Percentiles rank a stretch among this genome's conserved stretches.
Conservation (phyloP, 1,140 invertebrate genomes). For the Hyposmocoma kahamanoa region DNA sequence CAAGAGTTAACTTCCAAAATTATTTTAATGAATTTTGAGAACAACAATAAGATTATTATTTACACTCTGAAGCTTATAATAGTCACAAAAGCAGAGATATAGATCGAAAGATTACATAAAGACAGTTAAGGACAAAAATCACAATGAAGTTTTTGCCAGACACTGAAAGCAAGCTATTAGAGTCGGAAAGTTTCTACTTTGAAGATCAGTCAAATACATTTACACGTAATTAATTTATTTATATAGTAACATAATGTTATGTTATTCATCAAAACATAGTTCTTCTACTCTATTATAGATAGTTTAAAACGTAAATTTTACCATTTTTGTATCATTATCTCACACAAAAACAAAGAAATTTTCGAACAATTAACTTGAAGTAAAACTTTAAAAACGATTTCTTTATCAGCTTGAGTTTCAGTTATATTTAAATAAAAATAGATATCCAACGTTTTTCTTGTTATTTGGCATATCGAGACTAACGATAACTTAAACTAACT, state of each 20-base stretch:
- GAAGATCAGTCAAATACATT: constrained; percentile 33
- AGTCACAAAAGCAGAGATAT: constrained; percentile 24
- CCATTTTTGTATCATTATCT: no score
- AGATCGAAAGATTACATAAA: constrained; percentile 7
- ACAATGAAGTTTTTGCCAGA: constrained; percentile 8
- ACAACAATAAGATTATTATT: constrained; percentile 22
- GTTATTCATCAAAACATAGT: background rate
- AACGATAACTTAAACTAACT: no score
- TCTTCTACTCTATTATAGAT: background rate
- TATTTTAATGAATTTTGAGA: constrained; percentile 25
- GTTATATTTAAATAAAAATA: no score
- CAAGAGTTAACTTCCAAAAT: constrained; percentile 7
- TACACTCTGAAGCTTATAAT: constrained; percentile 26
- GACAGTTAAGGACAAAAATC: constrained; percentile 1
- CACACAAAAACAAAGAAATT: no score
- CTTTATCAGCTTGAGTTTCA: no score
- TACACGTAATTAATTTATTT: no score
- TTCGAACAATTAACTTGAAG: no score
- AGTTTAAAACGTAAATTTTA: no score
- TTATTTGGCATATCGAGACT: no score
- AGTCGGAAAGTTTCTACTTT: constrained; percentile 22
- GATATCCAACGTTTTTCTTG: no score
- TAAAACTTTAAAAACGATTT: no score
- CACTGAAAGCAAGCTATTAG: constrained; percentile 17
- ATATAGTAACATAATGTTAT: no score